These are phyloP conservation scores for Morpho helenor DNA, from an alignment of 2,888 invertebrate genomes.

Conservation along the genomic window DNA sequence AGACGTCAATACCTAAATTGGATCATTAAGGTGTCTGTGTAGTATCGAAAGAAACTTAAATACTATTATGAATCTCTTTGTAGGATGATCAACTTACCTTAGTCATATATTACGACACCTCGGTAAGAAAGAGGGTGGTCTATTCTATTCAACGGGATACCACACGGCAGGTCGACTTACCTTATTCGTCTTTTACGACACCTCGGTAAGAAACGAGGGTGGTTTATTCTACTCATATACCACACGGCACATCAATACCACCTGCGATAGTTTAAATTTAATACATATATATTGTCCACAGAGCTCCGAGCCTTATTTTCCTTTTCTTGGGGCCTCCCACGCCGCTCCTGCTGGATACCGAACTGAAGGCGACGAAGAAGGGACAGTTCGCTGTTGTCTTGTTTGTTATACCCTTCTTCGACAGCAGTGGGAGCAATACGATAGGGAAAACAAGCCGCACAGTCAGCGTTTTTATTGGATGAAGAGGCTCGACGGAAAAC, in stretches of 20 bases:
- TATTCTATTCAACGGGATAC: no score
- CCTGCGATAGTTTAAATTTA: no score
- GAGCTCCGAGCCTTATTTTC: conserved; percentile 90
- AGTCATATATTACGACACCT: no score
- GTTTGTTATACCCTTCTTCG: conserved; percentile 91
- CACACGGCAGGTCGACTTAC: no score
- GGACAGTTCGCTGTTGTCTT: conserved; percentile 86
- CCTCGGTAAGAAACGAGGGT: no score
- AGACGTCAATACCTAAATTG: conserved; percentile 3
- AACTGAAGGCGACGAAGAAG: conserved; percentile 64
- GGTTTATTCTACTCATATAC: no score
- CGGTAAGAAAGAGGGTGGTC: no score
- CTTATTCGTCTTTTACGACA: no score
- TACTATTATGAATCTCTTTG: no score
- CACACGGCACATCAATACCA: no score
- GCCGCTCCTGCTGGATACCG: conserved; percentile 90
- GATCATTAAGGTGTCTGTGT: not conserved
- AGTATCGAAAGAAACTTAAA: no score
- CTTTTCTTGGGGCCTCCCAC: conserved; percentile 91
- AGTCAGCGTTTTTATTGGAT: conserved; percentile 94
- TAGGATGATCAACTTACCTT: no score
- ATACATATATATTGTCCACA: conserved; percentile 29
- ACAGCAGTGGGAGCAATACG: conserved; percentile 96
- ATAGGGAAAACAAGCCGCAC: conserved; percentile 90
- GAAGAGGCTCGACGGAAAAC: conserved; percentile 94